Evolutionary conservation across 2,888 invertebrate genomes (phyloP), one percentile per base, ranked within the genome.

Genomic region (Lasioglossum morio): DNA sequence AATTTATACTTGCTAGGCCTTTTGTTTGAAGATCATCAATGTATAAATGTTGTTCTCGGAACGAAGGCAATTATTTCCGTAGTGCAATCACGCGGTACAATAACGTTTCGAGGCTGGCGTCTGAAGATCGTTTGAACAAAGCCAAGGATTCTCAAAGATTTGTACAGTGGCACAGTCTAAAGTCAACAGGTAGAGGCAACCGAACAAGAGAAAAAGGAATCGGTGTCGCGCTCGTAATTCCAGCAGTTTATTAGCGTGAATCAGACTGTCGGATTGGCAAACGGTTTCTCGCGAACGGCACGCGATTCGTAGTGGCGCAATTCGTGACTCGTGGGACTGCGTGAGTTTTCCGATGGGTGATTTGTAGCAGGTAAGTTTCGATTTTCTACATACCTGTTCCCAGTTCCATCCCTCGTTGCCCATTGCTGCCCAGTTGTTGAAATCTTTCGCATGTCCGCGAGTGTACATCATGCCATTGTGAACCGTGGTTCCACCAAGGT

Each of bases 401-500:
- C 97, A 98, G 8, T 97, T 96, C 98, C 98, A 98, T n/a, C 97
- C 97, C 0, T 95, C 92, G 60, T 97, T 98, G 0, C 98, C 98
- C 85, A 96, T 96, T 23, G 96, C 96, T 4, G 96, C 97, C 98
- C 98, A 98, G 14, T 96, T 96, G 92, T 98, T 97, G 95, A 97
- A 98, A 95, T 98, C 98, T 2, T 96, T 96, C 0, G 97, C 96
- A 90, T 97, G 97, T 0, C 98, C 98, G 37, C 98, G 96, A 94
- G 97, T 97, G 94, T 98, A 98, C 97, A 97, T 98, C 98, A 98
- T 98, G 1, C 98, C 98, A 93, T 98, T 98, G 78, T 97, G 96
- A 0, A 97, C 97, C 72, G 97, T 96, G 89, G 96, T 96, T 0
- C 98, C 98, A 8, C 98, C 98, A 92, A 96, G 93, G 86, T 97